Base-by-base conservation (phyloP, 2,888 invertebrate genomes). In the Micoletzkya japonica region DNA sequence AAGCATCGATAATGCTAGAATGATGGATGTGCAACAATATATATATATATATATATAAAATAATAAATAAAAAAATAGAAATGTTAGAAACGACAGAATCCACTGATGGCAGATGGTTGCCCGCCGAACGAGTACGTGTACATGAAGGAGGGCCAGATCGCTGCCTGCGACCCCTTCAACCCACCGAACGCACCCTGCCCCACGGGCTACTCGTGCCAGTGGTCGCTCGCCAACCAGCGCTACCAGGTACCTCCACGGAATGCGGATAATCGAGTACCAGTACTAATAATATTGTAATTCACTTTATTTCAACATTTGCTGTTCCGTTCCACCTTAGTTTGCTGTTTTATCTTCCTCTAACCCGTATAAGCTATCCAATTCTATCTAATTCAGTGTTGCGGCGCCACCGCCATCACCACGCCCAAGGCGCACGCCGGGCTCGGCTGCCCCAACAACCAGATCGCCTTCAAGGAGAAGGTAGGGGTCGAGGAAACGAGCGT, bases 131-230 rank as follows among this genome's bases (percentile, higher is more conserved):
- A 84, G 72, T 84, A 76, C 68, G 84, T 84, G 56, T 84, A 75
- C 77, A 84, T 84, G 82, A 81, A 82, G 72, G 82, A 84, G 69
- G 80, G 81, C 70, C 79, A 82, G 70, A 84, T 84, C 66, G 83
- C 83, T 4, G 79, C 81, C 14, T 84, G 84, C 58, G 84, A 84
- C 74, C 84, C 83, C 58, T 80, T 80, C 77, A 80, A 80, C 59
- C 80, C 80, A 39, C 80, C 80, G 24, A 80, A 80, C 52, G 80
- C 80, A 17, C 80, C 80, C 50, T 80, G 80, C 59, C 80, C 80
- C 32, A 77, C 72, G 32, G 79, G 77, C 20, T 83, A 84, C 73
- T 80, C 82, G 6, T 84, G 84, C 70, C 84, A 84, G 63, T 84
- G 83, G 83, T 84, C 83, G 0, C 67, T 84, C 67, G 81, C 82